Evolutionary conservation across 1,140 invertebrate species (phyloP), one percentile per base, ranked within the genome.

Genomic region (Eriosoma lanigerum): DNA sequence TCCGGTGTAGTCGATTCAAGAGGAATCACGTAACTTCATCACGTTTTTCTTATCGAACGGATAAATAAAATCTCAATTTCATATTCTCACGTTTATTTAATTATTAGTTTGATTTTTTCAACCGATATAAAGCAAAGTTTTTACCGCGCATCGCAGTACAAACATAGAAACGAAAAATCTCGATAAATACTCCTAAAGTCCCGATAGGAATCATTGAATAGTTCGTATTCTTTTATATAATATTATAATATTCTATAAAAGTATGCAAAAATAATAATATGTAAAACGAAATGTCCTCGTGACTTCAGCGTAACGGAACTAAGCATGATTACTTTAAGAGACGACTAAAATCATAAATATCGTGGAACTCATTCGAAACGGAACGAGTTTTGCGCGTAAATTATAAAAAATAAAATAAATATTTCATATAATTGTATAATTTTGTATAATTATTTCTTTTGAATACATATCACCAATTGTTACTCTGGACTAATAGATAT

Each of bases 11-110:
- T 26, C 48, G 8, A 6, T 15, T 29, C 17, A 17, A 52, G 52
- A 50, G 9, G 26, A 54, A 72, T 72, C 50, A 19, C 48, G 48
- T 54, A 75, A 56, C n/a, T 44, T 26, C 52, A 44, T 58, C 32
- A 58, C n/a, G 52, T 44, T 75, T 46, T 8, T 24, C 24, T 56
- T 54, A 32, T 21, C 29, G 19, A 56, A 21, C 21, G 3, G 13
- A 58, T 21, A 58, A 1, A 21, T 32, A 46, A 24, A 38, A 15
- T 1, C 32, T 64, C 4, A 12, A 29, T 64, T 68, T 15, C 13
- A 46, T 46, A 46, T 46, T 24, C 12, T 15, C 38, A 44, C 10
- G 32, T 66, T 44, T 66, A 44, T 66, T 66, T 66, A 66, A 24
- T 66, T 44, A 66, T 66, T 24, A 24, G 12, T 44, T 48, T 21